Evolutionary conservation across 1,140 invertebrate genomes (phyloP), one percentile per base, ranked within the genome.

Genomic region (Spodoptera frugiperda): DNA sequence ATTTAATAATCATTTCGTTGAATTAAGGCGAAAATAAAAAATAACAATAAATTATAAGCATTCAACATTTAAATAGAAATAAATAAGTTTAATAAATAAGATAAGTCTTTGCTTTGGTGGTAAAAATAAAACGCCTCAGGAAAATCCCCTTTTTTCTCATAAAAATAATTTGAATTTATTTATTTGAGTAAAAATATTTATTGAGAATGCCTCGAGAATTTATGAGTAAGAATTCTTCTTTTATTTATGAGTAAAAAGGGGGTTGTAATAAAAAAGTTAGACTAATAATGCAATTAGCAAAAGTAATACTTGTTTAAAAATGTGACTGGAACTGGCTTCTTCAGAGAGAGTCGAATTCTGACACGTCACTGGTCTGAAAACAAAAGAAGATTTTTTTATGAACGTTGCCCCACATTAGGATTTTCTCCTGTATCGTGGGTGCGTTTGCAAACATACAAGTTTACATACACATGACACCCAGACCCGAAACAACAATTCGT

Each of bases 291-390:
- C 46, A 9, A 57, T 71, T 17, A 59, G 11, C n/a, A 46, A 10
- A 59, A 76, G 57, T 65, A 78, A 81, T 71, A 65, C 71, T 48
- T 21, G 19, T 54, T 63, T 49, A 11, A n/a, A 65, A 21, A 48
- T 75, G 30, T 80, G 80, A 82, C 74, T 80, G 46, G 33, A 68
- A 53, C 49, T 74, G 51, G 55, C 17, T 61, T 14, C 5, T n/a
- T 92, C 86, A 94, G 72, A 94, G 89, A 30, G 94, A 94, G 80
- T 94, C 94, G 78, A 94, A 94, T 78, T 94, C 94, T 19, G 94
- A 94, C 15, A 94, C 92, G 77, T 94, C 94, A 79, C 94, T 94
- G 1, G 92, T 93, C 94, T 94, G 90, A 76, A 94, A 93, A 78
- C 51, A 75, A 79, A 83, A 78, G 67, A 46, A n/a, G n/a, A n/a